phyloP scores from a whole-genome alignment of 2,113 vertebrate species.

The Phalacrocorax pelagicus region DNA sequence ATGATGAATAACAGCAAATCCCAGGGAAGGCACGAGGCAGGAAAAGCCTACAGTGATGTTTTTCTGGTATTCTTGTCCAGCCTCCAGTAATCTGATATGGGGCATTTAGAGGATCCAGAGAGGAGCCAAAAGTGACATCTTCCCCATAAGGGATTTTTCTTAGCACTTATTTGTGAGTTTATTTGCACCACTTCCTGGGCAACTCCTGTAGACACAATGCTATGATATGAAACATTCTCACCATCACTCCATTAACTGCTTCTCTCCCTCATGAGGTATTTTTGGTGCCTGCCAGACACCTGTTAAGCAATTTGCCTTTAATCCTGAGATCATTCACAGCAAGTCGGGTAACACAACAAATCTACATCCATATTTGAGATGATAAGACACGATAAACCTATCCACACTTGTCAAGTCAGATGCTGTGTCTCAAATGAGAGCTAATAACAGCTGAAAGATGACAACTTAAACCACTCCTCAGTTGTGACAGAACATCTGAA shows the following conservation, averaged over 20 bases:
- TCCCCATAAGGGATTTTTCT: neutral
- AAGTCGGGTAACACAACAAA: constrained; percentile 24
- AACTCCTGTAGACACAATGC: neutral
- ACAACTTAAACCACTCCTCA: constrained; percentile 3
- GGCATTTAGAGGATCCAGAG: neutral
- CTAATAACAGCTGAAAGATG: constrained; percentile 8
- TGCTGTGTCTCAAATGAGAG: neutral
- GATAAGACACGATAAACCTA: neutral
- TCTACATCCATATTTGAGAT: constrained; percentile 22
- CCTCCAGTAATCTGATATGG: neutral
- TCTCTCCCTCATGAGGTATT: constrained; percentile 5
- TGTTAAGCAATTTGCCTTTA: constrained; percentile 37
- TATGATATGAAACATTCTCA: neutral
- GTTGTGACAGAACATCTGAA: neutral
- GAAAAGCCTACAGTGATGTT: neutral
- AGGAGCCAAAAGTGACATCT: neutral
- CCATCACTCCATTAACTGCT: neutral
- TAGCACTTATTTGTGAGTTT: neutral
- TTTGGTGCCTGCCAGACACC: constrained; percentile 24
- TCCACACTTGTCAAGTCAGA: constrained; percentile 1
- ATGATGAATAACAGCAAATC: neutral
- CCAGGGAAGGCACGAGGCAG: neutral
- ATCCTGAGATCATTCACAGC: constrained; percentile 15
- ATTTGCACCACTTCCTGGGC: neutral
- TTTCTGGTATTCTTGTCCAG: neutral